Conservation (phyloP, 2,888 invertebrate genomes). For the Conistra vaccinii region DNA sequence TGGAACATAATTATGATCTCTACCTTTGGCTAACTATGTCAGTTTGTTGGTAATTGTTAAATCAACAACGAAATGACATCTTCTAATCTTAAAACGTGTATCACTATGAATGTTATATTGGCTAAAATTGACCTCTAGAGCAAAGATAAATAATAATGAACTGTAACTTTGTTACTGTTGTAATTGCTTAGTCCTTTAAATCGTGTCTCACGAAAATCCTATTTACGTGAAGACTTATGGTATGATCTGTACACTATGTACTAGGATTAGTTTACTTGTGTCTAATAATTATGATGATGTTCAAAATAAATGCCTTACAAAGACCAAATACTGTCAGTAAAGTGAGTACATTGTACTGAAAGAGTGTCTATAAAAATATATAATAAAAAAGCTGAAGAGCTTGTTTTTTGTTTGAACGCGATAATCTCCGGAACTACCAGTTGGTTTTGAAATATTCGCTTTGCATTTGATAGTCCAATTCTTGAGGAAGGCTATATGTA, state of each 20-base stretch:
- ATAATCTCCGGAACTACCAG: no score
- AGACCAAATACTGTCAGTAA: neutral
- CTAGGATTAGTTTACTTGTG: neutral
- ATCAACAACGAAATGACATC: neutral
- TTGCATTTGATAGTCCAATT: no score
- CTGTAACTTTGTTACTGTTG: constrained; percentile 24
- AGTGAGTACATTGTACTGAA: neutral
- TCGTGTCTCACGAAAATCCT: constrained; percentile 44
- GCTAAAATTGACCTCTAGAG: constrained; percentile 29
- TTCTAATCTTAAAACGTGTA: constrained; percentile 17
- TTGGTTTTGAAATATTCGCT: no score
- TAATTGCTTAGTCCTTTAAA: constrained; percentile 39
- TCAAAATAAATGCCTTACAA: constrained; percentile 8
- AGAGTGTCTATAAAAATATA: no score
- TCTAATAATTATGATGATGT: neutral
- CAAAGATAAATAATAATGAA: constrained; percentile 26
- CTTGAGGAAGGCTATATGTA: no score
- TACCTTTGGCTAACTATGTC: neutral
- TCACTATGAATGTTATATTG: constrained; percentile 6
- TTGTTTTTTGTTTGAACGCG: no score
- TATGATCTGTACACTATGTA: neutral
- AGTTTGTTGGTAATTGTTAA: neutral
- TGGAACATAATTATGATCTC: neutral
- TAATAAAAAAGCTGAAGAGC: neutral
- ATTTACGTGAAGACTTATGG: constrained; percentile 25